Percentiles rank a stretch among this genome's conserved stretches.
Evolutionary conservation across 2,113 vertebrate genomes (phyloP).

Genomic region (Sylvia atricapilla): DNA sequence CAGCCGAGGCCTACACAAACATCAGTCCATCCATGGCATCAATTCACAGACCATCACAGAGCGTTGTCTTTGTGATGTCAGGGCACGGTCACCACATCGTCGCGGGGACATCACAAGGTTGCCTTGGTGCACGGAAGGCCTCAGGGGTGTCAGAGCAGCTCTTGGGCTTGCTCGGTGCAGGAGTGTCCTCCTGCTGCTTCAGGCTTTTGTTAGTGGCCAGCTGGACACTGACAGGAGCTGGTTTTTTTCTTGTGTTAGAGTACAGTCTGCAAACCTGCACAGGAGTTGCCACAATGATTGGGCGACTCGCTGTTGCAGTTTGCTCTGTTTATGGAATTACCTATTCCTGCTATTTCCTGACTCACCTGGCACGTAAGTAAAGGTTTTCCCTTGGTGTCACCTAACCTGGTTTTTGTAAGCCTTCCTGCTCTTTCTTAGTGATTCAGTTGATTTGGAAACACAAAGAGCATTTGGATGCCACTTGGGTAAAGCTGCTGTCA

Average conservation of each 20-base stretch:
- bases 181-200: not conserved
- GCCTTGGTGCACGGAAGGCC: not conserved
- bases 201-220: too few relatives aligned
- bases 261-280: too few relatives aligned
- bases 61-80: not conserved
- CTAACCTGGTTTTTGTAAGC: not conserved
- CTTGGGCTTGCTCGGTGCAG: not conserved
- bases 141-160: not conserved
- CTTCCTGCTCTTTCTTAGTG: not conserved
- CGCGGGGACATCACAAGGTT: not conserved
- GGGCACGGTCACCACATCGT: rapidly evolving
- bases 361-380: not conserved
- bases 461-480: not conserved
- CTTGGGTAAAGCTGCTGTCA: not conserved
- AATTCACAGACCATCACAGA: not conserved
- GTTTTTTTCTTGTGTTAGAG: too few relatives aligned
- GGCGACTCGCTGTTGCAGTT: too few relatives aligned
- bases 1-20: too few relatives aligned
- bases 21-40: not conserved
- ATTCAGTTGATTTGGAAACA: not conserved
- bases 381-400: not conserved
- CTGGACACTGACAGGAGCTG: too few relatives aligned
- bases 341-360: too few relatives aligned
- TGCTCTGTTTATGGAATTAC: too few relatives aligned
- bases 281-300: too few relatives aligned